These are phyloP conservation scores for Sula dactylatra DNA, from an alignment of 2,113 vertebrate species.

Conservation along the genomic window DNA sequence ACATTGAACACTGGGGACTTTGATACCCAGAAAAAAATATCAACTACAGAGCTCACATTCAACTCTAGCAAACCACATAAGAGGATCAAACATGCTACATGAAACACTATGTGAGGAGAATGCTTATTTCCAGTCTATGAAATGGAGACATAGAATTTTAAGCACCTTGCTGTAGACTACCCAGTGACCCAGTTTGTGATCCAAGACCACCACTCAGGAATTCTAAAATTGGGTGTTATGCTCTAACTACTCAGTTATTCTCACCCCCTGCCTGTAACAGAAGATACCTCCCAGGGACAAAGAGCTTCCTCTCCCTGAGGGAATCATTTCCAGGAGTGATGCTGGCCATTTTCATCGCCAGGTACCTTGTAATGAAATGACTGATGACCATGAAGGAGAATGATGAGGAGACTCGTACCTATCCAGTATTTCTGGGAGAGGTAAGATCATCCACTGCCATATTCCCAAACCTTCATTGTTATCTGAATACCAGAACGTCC, in stretches of 20 bases:
- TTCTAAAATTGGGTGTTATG: not conserved
- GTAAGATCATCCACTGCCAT: slow-evolving; percentile 82
- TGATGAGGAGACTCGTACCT: slow-evolving; percentile 76
- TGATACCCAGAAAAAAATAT: not conserved
- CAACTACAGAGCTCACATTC: not conserved
- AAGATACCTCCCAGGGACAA: not conserved
- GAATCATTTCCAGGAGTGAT: not conserved
- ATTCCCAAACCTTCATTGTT: slow-evolving; percentile 70
- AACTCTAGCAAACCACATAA: not conserved
- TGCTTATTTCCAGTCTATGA: not conserved
- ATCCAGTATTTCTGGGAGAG: slow-evolving; percentile 85
- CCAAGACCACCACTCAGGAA: not conserved
- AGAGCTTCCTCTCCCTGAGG: not conserved
- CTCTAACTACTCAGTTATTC: not conserved
- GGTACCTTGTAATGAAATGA: not conserved
- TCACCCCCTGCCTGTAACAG: not conserved
- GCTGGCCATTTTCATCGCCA: not conserved
- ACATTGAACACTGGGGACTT: not conserved
- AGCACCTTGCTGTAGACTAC: not conserved
- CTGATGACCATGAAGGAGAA: not conserved
- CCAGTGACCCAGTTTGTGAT: not conserved
- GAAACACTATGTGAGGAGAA: not conserved
- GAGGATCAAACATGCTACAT: not conserved
- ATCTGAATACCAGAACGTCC: slow-evolving; percentile 80
- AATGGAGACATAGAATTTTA: not conserved